phyloP scores from a whole-genome alignment of 2,113 vertebrate genomes.

The Haplotaxodon microlepis region DNA sequence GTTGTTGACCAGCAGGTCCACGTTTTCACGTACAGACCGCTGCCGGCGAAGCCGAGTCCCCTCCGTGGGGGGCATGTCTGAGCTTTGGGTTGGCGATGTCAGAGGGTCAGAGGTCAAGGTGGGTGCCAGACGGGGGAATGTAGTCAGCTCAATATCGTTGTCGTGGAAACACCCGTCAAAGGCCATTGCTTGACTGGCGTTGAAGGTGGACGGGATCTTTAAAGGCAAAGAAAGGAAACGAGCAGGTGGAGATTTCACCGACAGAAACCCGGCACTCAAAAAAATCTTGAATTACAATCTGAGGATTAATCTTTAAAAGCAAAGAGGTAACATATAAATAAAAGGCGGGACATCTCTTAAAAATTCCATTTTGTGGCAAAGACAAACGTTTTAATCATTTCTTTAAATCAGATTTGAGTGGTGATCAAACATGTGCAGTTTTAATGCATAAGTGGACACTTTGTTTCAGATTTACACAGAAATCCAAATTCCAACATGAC shows the following conservation, averaged over 20 bases:
- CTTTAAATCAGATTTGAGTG: background rate
- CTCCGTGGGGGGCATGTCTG: conserved; percentile 22
- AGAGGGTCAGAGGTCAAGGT: conserved; percentile 39
- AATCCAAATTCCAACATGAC: background rate
- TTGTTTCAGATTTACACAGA: background rate
- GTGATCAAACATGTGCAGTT: background rate
- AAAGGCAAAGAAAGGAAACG: background rate
- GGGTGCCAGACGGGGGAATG: conserved; percentile 40
- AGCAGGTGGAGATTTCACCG: background rate
- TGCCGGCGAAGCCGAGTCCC: conserved; percentile 71
- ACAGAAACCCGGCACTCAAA: background rate
- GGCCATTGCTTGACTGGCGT: conserved; percentile 85
- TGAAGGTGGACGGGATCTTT: conserved; percentile 79
- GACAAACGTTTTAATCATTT: fast-evolving
- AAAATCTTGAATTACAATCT: background rate
- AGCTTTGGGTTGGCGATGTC: background rate
- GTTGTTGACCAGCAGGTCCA: conserved; percentile 83
- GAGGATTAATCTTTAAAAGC: background rate
- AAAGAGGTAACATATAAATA: background rate
- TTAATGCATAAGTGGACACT: background rate
- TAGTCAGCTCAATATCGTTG: conserved; percentile 71
- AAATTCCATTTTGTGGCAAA: background rate
- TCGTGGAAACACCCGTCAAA: conserved; percentile 87
- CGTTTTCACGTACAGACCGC: conserved; percentile 70
- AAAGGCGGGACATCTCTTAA: background rate